Evolutionary conservation across 2,113 vertebrate species (phyloP).

Genomic region (Hippocampus abdominalis): DNA sequence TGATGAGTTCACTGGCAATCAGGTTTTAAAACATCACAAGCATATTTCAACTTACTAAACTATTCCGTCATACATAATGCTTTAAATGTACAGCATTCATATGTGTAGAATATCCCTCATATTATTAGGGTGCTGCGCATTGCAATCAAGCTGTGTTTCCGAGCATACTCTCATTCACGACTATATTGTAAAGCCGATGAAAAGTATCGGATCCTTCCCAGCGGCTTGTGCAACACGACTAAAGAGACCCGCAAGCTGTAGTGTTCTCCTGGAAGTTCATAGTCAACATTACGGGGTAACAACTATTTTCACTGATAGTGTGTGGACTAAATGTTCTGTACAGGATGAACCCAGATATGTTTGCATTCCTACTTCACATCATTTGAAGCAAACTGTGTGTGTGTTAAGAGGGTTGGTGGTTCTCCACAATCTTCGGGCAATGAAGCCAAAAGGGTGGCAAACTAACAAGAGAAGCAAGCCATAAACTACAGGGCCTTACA

Average conservation of each 20-base stretch:
- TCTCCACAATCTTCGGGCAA: slow-evolving; percentile 42
- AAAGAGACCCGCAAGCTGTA: slow-evolving; percentile 33
- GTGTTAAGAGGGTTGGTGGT: slow-evolving; percentile 11
- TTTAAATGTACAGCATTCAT: slow-evolving; percentile 23
- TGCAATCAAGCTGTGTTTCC: slow-evolving; percentile 24
- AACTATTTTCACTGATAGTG: slow-evolving; percentile 37
- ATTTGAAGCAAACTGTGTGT: slow-evolving; percentile 23
- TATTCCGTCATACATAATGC: slow-evolving; percentile 24
- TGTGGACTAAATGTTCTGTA: slow-evolving; percentile 43
- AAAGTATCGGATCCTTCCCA: slow-evolving; percentile 18
- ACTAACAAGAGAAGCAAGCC: slow-evolving; percentile 34
- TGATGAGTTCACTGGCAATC: slow-evolving; percentile 31
- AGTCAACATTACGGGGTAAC: slow-evolving; percentile 34
- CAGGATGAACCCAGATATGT: slow-evolving; percentile 21
- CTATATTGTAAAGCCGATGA: slow-evolving; percentile 12
- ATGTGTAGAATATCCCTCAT: neutral
- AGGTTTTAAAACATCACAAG: slow-evolving; percentile 41
- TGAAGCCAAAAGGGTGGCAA: slow-evolving; percentile 21
- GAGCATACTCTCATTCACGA: slow-evolving; percentile 73
- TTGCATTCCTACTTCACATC: slow-evolving; percentile 41
- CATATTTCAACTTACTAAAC: slow-evolving; percentile 28
- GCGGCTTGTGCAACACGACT: slow-evolving; percentile 16
- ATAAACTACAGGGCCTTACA: slow-evolving; percentile 55
- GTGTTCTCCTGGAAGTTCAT: slow-evolving; percentile 19
- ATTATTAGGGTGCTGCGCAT: slow-evolving; percentile 29